Evolutionary conservation across 1,140 invertebrate genomes (phyloP).

Genomic region (Campoletis sonorensis): DNA sequence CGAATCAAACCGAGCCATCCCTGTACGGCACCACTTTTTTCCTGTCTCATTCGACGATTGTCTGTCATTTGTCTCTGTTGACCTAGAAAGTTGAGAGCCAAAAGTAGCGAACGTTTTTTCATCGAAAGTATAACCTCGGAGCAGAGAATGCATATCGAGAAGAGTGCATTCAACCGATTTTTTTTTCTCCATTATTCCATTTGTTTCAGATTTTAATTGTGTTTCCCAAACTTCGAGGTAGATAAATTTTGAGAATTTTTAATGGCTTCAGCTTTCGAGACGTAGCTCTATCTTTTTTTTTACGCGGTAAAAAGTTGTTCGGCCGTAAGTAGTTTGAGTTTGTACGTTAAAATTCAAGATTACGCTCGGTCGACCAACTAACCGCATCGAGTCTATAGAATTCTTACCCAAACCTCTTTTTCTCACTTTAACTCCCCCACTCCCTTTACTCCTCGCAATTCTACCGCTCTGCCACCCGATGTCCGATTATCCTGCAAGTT

Average conservation of each 20-base stretch:
- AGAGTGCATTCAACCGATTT: no score
- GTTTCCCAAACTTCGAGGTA: no score
- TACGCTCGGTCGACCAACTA: neutral
- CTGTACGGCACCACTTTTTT: no score
- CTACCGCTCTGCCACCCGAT: neutral
- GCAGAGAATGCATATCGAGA: no score
- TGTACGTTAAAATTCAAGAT: constrained; percentile 9
- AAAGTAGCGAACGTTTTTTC: no score
- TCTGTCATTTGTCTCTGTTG: no score
- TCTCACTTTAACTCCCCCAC: neutral
- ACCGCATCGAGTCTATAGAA: constrained; percentile 22
- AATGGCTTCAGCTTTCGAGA: neutral
- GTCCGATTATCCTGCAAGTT: constrained; percentile 16
- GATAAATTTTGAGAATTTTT: neutral
- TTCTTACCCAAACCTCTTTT: neutral
- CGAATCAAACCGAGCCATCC: no score
- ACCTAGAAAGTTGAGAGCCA: no score
- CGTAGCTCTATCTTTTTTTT: neutral
- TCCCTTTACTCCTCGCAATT: neutral
- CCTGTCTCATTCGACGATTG: no score
- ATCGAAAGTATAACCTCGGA: no score
- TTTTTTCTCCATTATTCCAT: no score
- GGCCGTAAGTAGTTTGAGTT: neutral
- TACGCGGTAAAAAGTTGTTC: neutral
- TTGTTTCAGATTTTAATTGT: no score